phyloP scores from a whole-genome alignment of 2,113 vertebrate genomes.

The Bettongia penicillata region DNA sequence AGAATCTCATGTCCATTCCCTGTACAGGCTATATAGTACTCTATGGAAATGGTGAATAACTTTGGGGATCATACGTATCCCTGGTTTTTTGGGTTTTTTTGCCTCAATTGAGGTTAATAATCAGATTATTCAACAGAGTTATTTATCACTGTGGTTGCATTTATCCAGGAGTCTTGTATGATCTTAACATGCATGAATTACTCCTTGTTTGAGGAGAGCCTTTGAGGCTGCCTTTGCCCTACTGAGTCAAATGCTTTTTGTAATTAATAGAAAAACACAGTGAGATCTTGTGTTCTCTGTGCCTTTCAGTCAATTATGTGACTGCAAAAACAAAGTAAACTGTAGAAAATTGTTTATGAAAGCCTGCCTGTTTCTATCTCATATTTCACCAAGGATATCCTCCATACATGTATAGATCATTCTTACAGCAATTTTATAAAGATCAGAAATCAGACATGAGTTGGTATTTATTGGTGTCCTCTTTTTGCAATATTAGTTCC shows the following conservation, averaged over 20 bases:
- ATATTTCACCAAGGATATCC: neutral
- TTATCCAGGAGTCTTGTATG: neutral
- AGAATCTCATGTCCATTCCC: neutral
- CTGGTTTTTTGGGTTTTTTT: neutral
- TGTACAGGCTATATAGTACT: neutral
- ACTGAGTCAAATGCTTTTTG: neutral
- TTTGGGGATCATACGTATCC: neutral
- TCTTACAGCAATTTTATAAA: neutral
- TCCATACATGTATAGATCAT: neutral
- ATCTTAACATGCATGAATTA: conserved; percentile 4
- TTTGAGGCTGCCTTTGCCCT: neutral
- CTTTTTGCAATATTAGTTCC: neutral
- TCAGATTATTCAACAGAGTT: neutral
- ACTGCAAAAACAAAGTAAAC: neutral
- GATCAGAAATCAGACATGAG: neutral
- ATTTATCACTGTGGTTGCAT: conserved; percentile 3
- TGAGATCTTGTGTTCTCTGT: conserved; percentile 2
- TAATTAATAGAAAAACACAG: conserved; percentile 4
- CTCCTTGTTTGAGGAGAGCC: neutral
- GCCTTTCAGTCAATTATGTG: neutral
- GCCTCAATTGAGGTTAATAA: neutral
- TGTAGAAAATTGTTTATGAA: neutral
- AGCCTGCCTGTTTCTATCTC: neutral
- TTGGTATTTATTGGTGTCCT: neutral
- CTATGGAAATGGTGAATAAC: neutral